phyloP scores from a whole-genome alignment of 2,113 vertebrate species.

The Girardinichthys multiradiatus region DNA sequence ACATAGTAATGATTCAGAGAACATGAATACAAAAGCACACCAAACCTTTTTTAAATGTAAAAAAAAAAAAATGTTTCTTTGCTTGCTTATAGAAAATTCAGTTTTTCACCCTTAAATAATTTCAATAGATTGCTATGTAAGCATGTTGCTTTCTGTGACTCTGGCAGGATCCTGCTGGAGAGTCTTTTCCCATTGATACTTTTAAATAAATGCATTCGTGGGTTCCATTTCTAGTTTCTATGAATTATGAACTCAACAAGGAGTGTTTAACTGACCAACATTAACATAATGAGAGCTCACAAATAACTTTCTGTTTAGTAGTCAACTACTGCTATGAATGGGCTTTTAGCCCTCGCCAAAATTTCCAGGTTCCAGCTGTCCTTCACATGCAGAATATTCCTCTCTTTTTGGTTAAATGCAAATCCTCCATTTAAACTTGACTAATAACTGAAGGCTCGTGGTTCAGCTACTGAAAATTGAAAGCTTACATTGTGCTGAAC shows the following conservation, averaged over 20 bases:
- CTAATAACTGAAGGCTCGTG: neutral
- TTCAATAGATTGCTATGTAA: no score
- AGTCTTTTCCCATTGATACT: no score
- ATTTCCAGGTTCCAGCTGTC: neutral
- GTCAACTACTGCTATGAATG: no score
- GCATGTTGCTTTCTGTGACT: no score
- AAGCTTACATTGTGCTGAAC: neutral
- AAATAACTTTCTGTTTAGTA: neutral
- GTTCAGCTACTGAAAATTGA: neutral
- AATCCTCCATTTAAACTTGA: neutral
- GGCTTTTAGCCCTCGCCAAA: neutral
- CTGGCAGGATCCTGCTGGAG: no score
- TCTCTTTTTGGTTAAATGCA: neutral
- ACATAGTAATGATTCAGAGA: neutral
- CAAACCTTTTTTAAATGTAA: neutral
- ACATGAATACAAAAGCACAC: neutral
- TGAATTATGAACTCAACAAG: neutral
- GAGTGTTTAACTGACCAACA: neutral
- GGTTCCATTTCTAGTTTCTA: neutral
- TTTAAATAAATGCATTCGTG: neutral
- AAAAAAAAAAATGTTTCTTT: no score
- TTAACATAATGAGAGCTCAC: neutral
- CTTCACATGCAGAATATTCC: neutral
- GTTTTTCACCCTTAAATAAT: no score
- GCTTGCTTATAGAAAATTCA: no score